Percentiles rank a stretch among this genome's conserved stretches.
phyloP scores from a whole-genome alignment of 2,888 invertebrate species.

The Melangyna quadrimaculata region DNA sequence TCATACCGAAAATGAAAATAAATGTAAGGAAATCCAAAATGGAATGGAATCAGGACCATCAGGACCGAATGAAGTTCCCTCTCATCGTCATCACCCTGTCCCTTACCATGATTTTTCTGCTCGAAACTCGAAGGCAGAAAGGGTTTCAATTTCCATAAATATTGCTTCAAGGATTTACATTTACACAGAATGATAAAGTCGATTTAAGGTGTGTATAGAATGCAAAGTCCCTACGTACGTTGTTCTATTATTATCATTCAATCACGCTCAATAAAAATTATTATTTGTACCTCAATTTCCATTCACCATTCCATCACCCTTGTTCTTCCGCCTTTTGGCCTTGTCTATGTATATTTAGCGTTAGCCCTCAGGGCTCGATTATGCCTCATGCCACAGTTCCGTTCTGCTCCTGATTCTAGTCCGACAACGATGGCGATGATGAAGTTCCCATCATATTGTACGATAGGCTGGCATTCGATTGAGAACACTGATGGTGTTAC shows the following conservation, averaged over 20 bases:
- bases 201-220: constrained; percentile 10
- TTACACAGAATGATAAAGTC: constrained; percentile 15
- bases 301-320: not conserved
- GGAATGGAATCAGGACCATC: not conserved
- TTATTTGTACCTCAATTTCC: constrained; percentile 56
- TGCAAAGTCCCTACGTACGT: constrained; percentile 27
- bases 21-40: constrained; percentile 38
- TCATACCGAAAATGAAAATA: constrained; percentile 42
- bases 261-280: constrained; percentile 66
- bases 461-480: not conserved
- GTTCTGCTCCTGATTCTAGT: not conserved
- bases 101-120: not conserved
- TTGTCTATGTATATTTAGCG: not conserved
- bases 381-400: constrained; percentile 2
- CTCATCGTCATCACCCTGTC: not conserved
- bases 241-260: constrained; percentile 67
- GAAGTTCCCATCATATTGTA: constrained; percentile 23
- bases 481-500: constrained; percentile 42
- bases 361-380: constrained; percentile 3
- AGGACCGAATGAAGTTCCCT: not conserved
- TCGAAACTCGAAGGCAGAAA: not conserved
- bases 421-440: constrained; percentile 8
- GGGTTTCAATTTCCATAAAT: constrained; percentile 57
- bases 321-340: not conserved
- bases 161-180: constrained; percentile 47